A percentile compares a stretch with the other conserved stretches of the same genome.
Evolutionary conservation across 2,888 invertebrate genomes (phyloP).

Genomic region (Cerastis rubricosa): DNA sequence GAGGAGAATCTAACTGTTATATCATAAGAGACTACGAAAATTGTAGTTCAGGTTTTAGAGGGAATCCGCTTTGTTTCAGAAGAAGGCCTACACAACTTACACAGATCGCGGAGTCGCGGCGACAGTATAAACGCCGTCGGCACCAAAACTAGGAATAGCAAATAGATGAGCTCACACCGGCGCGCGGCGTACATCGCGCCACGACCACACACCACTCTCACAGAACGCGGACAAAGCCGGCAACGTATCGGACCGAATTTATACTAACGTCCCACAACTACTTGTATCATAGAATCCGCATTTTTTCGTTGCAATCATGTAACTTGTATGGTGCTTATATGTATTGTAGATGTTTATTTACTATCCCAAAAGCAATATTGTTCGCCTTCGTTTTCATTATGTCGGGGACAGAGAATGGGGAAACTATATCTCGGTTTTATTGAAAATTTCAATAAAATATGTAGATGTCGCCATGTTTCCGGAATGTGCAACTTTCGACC

Average conservation of each 20-base stretch:
- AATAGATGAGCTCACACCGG: slow-evolving; percentile 75
- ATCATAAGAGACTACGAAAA: neutral
- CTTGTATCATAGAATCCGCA: slow-evolving; percentile 69
- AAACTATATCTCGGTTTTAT: slow-evolving; percentile 79
- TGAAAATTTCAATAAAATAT: slow-evolving; percentile 76
- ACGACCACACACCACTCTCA: slow-evolving; percentile 60
- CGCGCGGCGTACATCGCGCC: slow-evolving; percentile 67
- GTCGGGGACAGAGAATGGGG: slow-evolving; percentile 66
- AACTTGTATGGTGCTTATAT: slow-evolving; percentile 86
- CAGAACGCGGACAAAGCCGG: slow-evolving; percentile 70
- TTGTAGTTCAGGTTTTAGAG: slow-evolving; percentile 37
- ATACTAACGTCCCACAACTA: slow-evolving; percentile 77
- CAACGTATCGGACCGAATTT: slow-evolving; percentile 83
- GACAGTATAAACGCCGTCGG: slow-evolving; percentile 95
- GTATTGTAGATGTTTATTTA: slow-evolving; percentile 76
- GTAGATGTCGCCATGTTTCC: slow-evolving; percentile 71
- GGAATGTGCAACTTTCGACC: slow-evolving; percentile 48
- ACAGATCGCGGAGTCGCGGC: slow-evolving; percentile 95
- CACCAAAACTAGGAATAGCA: slow-evolving; percentile 87
- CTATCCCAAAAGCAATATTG: slow-evolving; percentile 77
- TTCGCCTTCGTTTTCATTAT: slow-evolving; percentile 70
- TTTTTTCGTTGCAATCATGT: slow-evolving; percentile 83
- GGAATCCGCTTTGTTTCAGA: slow-evolving; percentile 85
- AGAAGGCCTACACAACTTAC: slow-evolving; percentile 93
- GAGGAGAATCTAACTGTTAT: neutral